Evolutionary conservation across 2,797 vertebrate species (phyloP), one percentile per base, ranked within the genome.

Genomic region (Lates japonicus): DNA sequence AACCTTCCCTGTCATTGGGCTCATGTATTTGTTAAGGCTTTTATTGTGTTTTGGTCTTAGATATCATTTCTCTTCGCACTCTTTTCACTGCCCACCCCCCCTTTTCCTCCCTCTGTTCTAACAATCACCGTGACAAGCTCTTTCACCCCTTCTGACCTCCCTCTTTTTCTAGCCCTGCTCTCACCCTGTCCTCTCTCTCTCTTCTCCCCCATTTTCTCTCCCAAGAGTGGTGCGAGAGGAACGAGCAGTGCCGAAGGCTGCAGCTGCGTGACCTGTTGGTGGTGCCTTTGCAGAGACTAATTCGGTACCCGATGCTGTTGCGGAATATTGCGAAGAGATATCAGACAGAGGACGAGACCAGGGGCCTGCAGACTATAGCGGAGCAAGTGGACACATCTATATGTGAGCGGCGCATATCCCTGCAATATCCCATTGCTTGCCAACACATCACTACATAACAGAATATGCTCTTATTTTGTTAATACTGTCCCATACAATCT

Each of bases 201-300:
- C 20, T 25, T 33, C 12, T 41, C 74, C 35, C 31, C 69, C 58
- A 78, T 90, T 29, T 77, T 70, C 70, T 33, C 41, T 61, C 63
- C 58, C 19, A 90, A 98, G n/a, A n/a, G 97, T 97, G 97, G 97
- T 97, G 97, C 58, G 97, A 98, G 87, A 95, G 95, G 77, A 96
- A 97, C 0, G 78, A 97, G n/a, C 95, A 95, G 66, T 98, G 97
- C 80, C 93, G 95, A 29, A 90, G 95, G 67, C 94, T 98, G 55
- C 97, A 93, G 42, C 88, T 98, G 41, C 90, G 95, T 0, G 97
- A 99, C 92, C 93, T 98, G 81, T 84, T 99, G 79, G 97, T 98
- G 37, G 95, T 94, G 14, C 97, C 96, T 0, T 80, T 98, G 61
- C 97, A 98, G 91, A 93, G 96, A 63, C 88, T 98, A 42, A 98